Percentiles rank a stretch among this genome's conserved stretches.
These are phyloP conservation scores for Sylvilagus bachmani DNA, from an alignment of 2,113 vertebrate genomes.

Conservation along the genomic window DNA sequence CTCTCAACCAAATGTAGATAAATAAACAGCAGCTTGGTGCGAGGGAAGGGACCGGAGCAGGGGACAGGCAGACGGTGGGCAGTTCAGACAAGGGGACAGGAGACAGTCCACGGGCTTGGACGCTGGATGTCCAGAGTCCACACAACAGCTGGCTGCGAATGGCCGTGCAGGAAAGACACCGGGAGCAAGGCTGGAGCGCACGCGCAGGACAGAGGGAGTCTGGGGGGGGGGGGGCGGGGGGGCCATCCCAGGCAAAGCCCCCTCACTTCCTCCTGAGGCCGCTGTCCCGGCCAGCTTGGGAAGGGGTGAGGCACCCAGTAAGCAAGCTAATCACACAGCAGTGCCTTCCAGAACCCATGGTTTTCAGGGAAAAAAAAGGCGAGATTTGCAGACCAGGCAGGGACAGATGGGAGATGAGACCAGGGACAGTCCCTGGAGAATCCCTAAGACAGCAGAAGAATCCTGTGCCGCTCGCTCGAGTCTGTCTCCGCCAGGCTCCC, in stretches of 20 bases:
- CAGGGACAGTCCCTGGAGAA: neutral
- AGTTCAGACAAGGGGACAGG: neutral
- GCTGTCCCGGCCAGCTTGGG: no score
- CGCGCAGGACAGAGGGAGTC: no score
- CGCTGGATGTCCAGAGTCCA: neutral
- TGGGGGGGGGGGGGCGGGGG: no score
- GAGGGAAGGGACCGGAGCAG: neutral
- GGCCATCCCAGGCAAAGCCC: neutral
- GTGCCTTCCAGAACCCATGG: neutral
- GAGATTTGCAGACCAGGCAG: neutral
- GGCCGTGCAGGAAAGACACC: neutral
- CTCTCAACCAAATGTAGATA: no score
- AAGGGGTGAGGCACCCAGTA: neutral
- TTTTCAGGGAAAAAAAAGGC: neutral
- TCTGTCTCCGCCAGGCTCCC: neutral
- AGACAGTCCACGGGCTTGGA: neutral
- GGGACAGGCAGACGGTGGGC: neutral
- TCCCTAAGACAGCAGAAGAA: neutral
- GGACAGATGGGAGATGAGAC: neutral
- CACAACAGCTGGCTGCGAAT: neutral
- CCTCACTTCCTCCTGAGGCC: neutral
- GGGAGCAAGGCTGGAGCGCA: accelerated
- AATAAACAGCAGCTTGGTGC: no score
- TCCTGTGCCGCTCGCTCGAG: accelerated
- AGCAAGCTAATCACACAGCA: neutral